phyloP scores from a whole-genome alignment of 2,113 vertebrate genomes.

The Maccullochella peelii region DNA sequence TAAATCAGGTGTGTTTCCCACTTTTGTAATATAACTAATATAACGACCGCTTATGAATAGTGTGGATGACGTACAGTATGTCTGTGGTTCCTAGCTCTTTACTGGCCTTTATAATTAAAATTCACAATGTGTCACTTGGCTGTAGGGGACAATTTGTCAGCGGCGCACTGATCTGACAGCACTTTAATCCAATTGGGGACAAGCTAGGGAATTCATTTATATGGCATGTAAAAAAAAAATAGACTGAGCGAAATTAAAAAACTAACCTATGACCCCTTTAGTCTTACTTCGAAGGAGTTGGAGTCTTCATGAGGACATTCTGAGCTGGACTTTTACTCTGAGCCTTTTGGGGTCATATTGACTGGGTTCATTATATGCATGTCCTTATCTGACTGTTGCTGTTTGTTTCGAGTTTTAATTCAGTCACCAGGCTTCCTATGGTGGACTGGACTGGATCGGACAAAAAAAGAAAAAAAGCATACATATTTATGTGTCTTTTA shows the following conservation, averaged over 20 bases:
- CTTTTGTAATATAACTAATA: too few relatives aligned
- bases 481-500: conserved; percentile 67
- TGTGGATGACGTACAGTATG: conserved; percentile 8
- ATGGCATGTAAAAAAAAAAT: conserved; percentile 73
- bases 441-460: conserved; percentile 8
- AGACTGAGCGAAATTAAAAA: conserved; percentile 87
- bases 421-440: conserved; percentile 28
- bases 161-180: conserved; percentile 86
- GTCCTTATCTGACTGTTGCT: conserved; percentile 32
- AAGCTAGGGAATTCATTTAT: conserved; percentile 88
- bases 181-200: conserved; percentile 86
- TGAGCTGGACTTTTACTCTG: conserved; percentile 28
- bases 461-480: conserved; percentile 28
- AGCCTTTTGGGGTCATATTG: conserved; percentile 24
- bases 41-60: not conserved
- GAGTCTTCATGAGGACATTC: conserved; percentile 15
- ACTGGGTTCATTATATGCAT: conserved; percentile 16
- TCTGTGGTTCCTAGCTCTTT: conserved; percentile 22
- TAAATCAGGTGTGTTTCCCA: not conserved
- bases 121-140: conserved; percentile 79
- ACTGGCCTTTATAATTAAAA: conserved; percentile 84
- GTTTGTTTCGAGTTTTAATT: conserved; percentile 55
- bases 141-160: conserved; percentile 89
- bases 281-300: conserved; percentile 29
- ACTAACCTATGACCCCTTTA: conserved; percentile 67